Conservation (phyloP, 2,888 invertebrate species). For the Shargacucullia verbasci region DNA sequence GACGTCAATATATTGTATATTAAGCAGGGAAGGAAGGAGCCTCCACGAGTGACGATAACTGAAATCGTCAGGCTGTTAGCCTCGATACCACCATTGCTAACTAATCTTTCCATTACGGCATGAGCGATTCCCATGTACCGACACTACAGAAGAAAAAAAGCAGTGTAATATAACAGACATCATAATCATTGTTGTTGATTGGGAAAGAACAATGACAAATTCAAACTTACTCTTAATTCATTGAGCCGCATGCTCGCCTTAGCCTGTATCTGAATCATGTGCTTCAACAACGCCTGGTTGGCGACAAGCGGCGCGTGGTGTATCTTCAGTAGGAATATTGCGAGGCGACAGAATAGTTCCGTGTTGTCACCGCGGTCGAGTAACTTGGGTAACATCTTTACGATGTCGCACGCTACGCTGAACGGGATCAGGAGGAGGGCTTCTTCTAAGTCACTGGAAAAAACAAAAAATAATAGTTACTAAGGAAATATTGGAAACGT, state of each 20-base stretch:
- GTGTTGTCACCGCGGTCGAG: constrained; percentile 91
- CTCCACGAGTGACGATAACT: no score
- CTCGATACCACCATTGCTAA: no score
- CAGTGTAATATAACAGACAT: no score
- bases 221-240: constrained; percentile 89
- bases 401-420: constrained; percentile 93
- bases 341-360: constrained; percentile 93
- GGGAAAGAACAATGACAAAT: no score
- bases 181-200: no score
- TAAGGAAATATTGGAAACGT: no score
- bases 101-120: no score
- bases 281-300: constrained; percentile 91
- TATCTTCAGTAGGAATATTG: constrained; percentile 93
- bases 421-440: constrained; percentile 96
- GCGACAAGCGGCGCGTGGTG: constrained; percentile 94
- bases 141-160: no score
- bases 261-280: constrained; percentile 90
- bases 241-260: constrained; percentile 88
- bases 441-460: constrained; percentile 95
- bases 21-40: no score
- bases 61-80: no score
- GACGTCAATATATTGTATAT: no score
- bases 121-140: no score
- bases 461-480: not conserved
- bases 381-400: constrained; percentile 92